Percentiles rank a stretch among this genome's conserved stretches.
These are phyloP conservation scores for Pelvicachromis taeniatus DNA, from an alignment of 2,113 vertebrate species.

Conservation along the genomic window DNA sequence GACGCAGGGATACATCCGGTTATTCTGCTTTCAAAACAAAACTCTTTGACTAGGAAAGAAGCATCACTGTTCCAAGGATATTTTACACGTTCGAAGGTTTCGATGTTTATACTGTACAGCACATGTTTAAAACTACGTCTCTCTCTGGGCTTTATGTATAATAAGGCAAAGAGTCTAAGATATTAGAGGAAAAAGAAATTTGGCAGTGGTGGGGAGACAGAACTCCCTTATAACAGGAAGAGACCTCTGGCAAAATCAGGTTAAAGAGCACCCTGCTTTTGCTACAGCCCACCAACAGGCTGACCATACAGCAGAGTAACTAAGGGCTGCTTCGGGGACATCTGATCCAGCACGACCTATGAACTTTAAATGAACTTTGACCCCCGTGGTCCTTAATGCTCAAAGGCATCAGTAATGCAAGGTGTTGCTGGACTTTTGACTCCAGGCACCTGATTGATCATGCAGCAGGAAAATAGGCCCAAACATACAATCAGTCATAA, in stretches of 20 bases:
- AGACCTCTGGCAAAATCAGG: background rate
- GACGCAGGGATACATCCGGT: background rate
- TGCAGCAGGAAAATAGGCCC: background rate
- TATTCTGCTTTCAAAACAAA: slow-evolving; percentile 27
- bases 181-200: background rate
- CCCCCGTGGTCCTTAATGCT: background rate
- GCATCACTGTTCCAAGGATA: background rate
- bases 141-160: background rate
- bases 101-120: background rate
- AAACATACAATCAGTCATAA: background rate
- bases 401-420: background rate
- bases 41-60: fast-evolving
- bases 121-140: background rate
- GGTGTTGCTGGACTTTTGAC: background rate
- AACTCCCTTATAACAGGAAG: background rate
- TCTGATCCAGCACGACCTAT: background rate
- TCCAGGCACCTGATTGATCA: background rate
- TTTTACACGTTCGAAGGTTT: background rate
- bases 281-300: background rate
- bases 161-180: background rate
- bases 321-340: background rate
- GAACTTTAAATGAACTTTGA: background rate
- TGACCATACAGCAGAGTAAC: background rate
- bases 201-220: background rate
- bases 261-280: background rate